phyloP scores from a whole-genome alignment of 2,888 invertebrate species.

The Actias luna region DNA sequence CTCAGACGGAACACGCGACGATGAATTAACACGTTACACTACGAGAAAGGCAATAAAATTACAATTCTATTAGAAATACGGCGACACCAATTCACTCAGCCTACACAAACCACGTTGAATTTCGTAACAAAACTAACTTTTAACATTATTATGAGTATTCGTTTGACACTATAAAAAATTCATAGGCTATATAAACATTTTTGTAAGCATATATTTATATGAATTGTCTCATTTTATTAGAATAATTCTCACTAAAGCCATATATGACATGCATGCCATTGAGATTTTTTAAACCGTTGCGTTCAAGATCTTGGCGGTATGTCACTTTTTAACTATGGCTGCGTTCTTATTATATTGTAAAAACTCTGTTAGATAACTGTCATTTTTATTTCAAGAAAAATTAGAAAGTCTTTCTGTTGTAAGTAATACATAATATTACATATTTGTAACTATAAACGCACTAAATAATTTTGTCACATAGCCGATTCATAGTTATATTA shows the following conservation, averaged over 20 bases:
- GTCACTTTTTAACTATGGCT: slow-evolving; percentile 38
- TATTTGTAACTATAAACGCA: no score
- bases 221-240: slow-evolving; percentile 53
- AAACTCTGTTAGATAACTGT: not conserved
- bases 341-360: slow-evolving; percentile 45
- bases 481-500: no score
- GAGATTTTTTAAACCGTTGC: slow-evolving; percentile 64
- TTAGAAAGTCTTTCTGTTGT: no score
- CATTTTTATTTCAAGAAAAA: not conserved
- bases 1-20: slow-evolving; percentile 32
- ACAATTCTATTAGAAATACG: slow-evolving; percentile 56
- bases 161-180: slow-evolving; percentile 46
- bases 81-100: slow-evolving; percentile 65
- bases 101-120: slow-evolving; percentile 63
- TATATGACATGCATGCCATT: slow-evolving; percentile 77
- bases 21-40: slow-evolving; percentile 40
- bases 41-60: slow-evolving; percentile 45
- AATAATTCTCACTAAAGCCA: slow-evolving; percentile 60
- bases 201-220: slow-evolving; percentile 20
- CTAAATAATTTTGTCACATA: no score
- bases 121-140: slow-evolving; percentile 40
- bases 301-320: slow-evolving; percentile 50
- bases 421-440: no score
- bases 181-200: slow-evolving; percentile 17
- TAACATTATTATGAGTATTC: slow-evolving; percentile 34